These are phyloP conservation scores for Tringa solitaria DNA, from an alignment of 2,113 vertebrate genomes.

Conservation along the genomic window DNA sequence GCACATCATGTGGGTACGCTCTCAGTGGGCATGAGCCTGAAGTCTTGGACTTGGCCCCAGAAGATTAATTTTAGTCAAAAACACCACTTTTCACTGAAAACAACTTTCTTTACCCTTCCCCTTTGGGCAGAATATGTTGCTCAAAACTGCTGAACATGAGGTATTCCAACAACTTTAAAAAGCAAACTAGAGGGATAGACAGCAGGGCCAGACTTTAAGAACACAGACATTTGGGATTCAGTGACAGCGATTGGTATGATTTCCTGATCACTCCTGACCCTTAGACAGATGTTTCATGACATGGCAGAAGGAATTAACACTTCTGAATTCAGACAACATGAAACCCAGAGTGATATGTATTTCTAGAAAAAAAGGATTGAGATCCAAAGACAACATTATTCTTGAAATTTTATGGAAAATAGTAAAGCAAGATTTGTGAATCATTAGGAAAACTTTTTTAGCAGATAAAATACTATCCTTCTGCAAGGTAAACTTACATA, in stretches of 20 bases:
- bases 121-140: not conserved
- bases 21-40: not conserved
- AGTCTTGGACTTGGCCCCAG: no score
- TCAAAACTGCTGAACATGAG: not conserved
- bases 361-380: not conserved
- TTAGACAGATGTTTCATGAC: not conserved
- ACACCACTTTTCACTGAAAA: not conserved
- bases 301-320: not conserved
- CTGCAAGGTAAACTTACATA: not conserved
- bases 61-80: not conserved
- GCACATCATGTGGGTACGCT: rapidly evolving
- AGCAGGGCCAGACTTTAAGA: not conserved
- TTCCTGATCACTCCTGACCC: not conserved
- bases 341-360: not conserved
- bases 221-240: not conserved
- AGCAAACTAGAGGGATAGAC: not conserved
- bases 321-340: not conserved
- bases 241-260: not conserved
- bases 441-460: not conserved
- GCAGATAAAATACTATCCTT: not conserved
- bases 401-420: not conserved
- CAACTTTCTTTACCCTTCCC: not conserved
- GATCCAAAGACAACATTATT: not conserved
- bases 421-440: not conserved
- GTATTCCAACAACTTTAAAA: not conserved